Base-by-base conservation (phyloP, 92 coral and sea anemone genomes). In the Pocillopora grandis region DNA sequence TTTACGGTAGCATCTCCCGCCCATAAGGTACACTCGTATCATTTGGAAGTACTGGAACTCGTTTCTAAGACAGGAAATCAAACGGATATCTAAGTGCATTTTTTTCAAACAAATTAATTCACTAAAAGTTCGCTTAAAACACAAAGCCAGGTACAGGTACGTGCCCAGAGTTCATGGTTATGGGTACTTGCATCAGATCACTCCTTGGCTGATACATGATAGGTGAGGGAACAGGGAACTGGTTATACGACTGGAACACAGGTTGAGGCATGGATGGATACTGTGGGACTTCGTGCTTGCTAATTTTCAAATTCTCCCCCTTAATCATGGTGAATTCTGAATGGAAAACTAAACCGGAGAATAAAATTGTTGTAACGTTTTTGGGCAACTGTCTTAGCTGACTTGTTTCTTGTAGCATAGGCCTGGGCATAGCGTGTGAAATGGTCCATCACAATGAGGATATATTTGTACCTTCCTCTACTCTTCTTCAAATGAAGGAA, bases 291-390 rank as follows among this genome's bases (percentile, higher is more conserved):
- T 86, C 35, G 62, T 72, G 56, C 84, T 76, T 31, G 93, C 93
- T 18, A 66, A 33, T 58, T 90, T 71, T 89, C 90, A 59, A 89
- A 89, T 61, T 89, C 87, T 67, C 89, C 87, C 0, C 89, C 91
- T 66, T 88, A 81, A 62, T 88, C 86, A 23, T 89, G 89, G 61
- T 75, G 87, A 23, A 89, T 72, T 66, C 72, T 49, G 23, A 76
- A 66, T 12, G 90, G 90, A 63, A 90, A 86, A 35, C 90, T 84
- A 75, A 87, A 90, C 37, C 88, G 85, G 48, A 73, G 81, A 49
- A 87, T 70, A 65, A 72, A 90, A 23, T 87, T 86, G 65, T 87
- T 84, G 83, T 81, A 82, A 42, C 86, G 70, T 69, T 80, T 81
- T 12, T 86, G 81, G 57, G 87, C 84, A 63, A 85, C 91, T 52